These are phyloP conservation scores for Macroteleia sp. DNA, from an alignment of 2,888 invertebrate genomes.

Conservation along the genomic window DNA sequence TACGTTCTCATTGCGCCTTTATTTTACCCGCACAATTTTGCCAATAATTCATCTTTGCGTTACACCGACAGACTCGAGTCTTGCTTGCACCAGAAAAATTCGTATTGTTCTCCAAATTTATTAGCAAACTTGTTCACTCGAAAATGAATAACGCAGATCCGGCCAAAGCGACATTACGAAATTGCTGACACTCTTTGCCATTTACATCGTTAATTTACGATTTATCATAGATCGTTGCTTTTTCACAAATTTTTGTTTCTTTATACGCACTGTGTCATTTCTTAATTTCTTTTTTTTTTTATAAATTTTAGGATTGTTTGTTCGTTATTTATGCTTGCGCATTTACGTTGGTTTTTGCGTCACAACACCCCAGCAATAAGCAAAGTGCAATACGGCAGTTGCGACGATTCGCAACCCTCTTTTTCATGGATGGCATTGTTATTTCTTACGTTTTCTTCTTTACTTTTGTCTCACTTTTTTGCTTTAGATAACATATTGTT, in stretches of 20 bases:
- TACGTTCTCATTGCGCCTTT: slow-evolving; percentile 62
- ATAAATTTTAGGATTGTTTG: slow-evolving; percentile 18
- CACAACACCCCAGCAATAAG: slow-evolving; percentile 55
- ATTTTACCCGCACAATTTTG: slow-evolving; percentile 66
- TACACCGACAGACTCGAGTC: slow-evolving; percentile 35
- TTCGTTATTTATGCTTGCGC: slow-evolving; percentile 27
- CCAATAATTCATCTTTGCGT: slow-evolving; percentile 67
- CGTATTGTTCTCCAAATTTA: slow-evolving; percentile 55
- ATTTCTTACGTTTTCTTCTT: slow-evolving; percentile 50
- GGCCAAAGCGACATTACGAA: slow-evolving; percentile 36
- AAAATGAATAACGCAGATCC: slow-evolving; percentile 50
- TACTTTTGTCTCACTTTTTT: slow-evolving; percentile 37
- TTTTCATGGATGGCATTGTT: slow-evolving; percentile 54
- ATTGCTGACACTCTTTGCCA: slow-evolving; percentile 30
- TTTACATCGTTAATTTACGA: slow-evolving; percentile 36
- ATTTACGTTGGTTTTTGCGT: slow-evolving; percentile 35
- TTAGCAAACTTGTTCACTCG: slow-evolving; percentile 53
- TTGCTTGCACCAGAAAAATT: slow-evolving; percentile 35
- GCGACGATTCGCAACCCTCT: slow-evolving; percentile 46
- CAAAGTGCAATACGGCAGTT: slow-evolving; percentile 60
- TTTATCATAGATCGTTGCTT: background rate
- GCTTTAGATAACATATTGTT: slow-evolving; percentile 56
- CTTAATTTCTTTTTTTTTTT: slow-evolving; percentile 4
- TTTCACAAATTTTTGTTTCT: background rate
- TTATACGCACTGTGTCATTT: background rate